Evolutionary conservation across 2,797 vertebrate species (phyloP).

Genomic region (Pogonophryne albipinna): DNA sequence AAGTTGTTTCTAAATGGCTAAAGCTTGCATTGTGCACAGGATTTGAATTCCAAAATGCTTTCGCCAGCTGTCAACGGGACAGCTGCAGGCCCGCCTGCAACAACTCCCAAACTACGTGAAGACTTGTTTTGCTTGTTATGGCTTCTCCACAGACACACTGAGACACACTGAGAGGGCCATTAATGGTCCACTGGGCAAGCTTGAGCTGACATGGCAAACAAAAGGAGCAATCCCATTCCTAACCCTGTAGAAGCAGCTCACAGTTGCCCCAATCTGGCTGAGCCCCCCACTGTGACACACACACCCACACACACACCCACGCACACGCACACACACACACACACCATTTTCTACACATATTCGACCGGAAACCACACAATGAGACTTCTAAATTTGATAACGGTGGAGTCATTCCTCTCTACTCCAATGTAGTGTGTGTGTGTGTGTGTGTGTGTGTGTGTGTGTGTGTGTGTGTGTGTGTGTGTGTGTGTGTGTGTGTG

Average conservation of each 20-base stretch:
- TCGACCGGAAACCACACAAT: conserved; percentile 32
- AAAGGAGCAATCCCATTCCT: conserved; percentile 58
- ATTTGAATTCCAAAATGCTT: conserved; percentile 67
- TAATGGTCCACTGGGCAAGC: conserved; percentile 8
- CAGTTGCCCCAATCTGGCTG: conserved; percentile 34
- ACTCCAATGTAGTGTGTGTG: conserved; percentile 9
- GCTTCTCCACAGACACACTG: conserved; percentile 7
- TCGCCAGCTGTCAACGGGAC: conserved; percentile 79
- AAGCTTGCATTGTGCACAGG: conserved; percentile 60
- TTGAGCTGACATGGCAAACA: conserved; percentile 60
- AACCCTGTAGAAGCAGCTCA: conserved; percentile 53
- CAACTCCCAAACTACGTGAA: conserved; percentile 26
- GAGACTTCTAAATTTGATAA: conserved; percentile 9
- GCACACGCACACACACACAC: conserved; percentile 16
- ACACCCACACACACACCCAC: conserved; percentile 23
- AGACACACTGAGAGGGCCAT: conserved; percentile 18
- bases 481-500: conserved; percentile 1
- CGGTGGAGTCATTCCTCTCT: conserved; percentile 31
- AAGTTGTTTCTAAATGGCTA: conserved; percentile 52
- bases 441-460: conserved; percentile 25
- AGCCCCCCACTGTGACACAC: conserved; percentile 15
- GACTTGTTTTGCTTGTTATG: conserved; percentile 32
- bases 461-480: conserved; percentile 29
- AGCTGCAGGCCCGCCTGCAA: conserved; percentile 70
- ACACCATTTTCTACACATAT: conserved; percentile 1